Evolutionary conservation across 2,888 invertebrate genomes (phyloP).

Genomic region (Kuschelorhynchus macadamiae): DNA sequence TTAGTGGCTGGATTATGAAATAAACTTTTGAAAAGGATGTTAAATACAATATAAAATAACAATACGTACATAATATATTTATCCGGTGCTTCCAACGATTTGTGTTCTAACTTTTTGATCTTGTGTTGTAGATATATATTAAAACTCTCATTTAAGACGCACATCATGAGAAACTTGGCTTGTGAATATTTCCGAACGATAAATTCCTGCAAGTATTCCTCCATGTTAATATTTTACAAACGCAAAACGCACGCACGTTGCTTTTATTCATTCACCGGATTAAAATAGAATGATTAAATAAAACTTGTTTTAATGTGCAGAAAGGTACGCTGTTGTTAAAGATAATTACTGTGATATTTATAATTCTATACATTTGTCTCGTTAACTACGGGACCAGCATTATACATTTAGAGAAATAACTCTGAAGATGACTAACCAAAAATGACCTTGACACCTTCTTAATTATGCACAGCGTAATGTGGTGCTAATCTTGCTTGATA

Average conservation of each 20-base stretch:
- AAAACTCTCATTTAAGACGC: constrained; percentile 31
- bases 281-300: constrained; percentile 26
- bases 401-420: not conserved
- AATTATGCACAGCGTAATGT: constrained; percentile 6
- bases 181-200: constrained; percentile 32
- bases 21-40: too few species aligned
- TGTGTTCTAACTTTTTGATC: constrained; percentile 19
- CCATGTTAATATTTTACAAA: constrained; percentile 14
- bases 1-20: too few species aligned
- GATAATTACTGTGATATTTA: constrained; percentile 8
- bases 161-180: constrained; percentile 38
- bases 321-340: constrained; percentile 15
- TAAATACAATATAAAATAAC: too few species aligned
- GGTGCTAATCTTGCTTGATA: not conserved
- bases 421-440: constrained; percentile 26
- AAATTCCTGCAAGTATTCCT: constrained; percentile 31
- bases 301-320: constrained; percentile 31
- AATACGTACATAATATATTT: constrained; percentile 22
- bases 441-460: constrained; percentile 31
- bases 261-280: constrained; percentile 7
- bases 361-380: constrained; percentile 3
- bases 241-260: not conserved
- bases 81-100: constrained; percentile 5
- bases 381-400: not conserved
- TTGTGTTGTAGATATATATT: constrained; percentile 41